These are phyloP conservation scores for Drosophila tani DNA, from an alignment of 1,140 invertebrate genomes.

Conservation along the genomic window DNA sequence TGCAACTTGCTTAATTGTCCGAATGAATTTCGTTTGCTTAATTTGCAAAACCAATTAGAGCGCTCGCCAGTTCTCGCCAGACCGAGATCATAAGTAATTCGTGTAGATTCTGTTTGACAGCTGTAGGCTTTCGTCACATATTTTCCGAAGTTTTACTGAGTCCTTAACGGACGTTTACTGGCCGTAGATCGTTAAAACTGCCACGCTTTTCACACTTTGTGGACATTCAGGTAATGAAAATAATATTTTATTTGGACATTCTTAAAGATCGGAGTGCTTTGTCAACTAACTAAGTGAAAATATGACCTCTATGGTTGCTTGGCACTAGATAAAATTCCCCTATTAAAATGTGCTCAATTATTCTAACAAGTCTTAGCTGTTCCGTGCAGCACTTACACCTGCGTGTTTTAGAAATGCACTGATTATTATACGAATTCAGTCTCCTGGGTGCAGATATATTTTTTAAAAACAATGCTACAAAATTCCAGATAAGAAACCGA, in stretches of 20 bases:
- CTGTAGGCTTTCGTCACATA: slow-evolving; percentile 13
- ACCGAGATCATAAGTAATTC: slow-evolving; percentile 27
- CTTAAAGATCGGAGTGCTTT: not conserved
- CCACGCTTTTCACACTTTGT: not conserved
- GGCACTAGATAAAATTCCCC: not conserved
- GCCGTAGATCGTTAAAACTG: not conserved
- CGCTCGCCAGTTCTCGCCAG: slow-evolving; percentile 9
- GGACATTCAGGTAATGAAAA: not conserved
- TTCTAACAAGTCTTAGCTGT: not conserved
- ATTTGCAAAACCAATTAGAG: slow-evolving; percentile 64
- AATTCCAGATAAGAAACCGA: slow-evolving; percentile 50
- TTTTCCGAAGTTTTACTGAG: not conserved
- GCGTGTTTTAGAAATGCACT: not conserved
- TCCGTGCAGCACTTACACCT: not conserved
- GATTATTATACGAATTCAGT: not conserved
- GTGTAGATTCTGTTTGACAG: slow-evolving; percentile 45
- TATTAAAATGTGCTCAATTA: not conserved
- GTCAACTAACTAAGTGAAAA: not conserved
- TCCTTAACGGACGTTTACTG: not conserved
- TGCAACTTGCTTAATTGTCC: slow-evolving; percentile 31
- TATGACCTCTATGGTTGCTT: not conserved
- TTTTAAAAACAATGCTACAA: not conserved
- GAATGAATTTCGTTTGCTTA: slow-evolving; percentile 27
- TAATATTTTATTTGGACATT: not conserved
- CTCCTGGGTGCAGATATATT: not conserved